phyloP scores from a whole-genome alignment of 1,140 invertebrate genomes.

The Chionoecetes opilio region DNA sequence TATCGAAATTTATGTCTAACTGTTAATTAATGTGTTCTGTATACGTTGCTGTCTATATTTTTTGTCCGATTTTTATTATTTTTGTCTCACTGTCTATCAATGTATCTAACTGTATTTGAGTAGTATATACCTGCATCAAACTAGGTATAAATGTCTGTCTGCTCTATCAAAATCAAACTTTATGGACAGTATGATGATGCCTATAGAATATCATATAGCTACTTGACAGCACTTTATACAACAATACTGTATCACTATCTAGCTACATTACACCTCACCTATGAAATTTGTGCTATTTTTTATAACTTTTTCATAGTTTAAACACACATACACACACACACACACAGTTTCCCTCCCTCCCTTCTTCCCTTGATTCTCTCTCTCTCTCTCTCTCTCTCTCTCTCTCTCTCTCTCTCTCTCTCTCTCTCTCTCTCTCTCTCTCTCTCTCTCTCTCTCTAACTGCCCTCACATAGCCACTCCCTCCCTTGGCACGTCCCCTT shows the following conservation, averaged over 20 bases:
- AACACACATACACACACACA: neutral
- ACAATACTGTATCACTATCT: neutral
- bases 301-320: neutral
- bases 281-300: neutral
- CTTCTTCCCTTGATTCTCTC: no score
- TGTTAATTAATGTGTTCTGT: no score
- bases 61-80: no score
- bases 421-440: neutral
- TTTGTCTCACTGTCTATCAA: no score
- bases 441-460: neutral
- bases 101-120: no score
- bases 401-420: neutral
- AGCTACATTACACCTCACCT: neutral
- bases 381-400: constrained; percentile 27
- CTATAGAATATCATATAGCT: neutral
- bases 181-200: neutral
- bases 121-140: no score
- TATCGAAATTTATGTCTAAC: no score
- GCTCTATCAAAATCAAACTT: neutral
- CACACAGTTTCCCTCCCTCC: neutral
- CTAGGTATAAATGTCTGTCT: no score
- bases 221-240: neutral
- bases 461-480: no score
- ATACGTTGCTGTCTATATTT: no score
- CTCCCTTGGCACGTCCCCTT: neutral